Base-by-base conservation (phyloP, 1,140 invertebrate genomes). In the Polypedilum vanderplanki region DNA sequence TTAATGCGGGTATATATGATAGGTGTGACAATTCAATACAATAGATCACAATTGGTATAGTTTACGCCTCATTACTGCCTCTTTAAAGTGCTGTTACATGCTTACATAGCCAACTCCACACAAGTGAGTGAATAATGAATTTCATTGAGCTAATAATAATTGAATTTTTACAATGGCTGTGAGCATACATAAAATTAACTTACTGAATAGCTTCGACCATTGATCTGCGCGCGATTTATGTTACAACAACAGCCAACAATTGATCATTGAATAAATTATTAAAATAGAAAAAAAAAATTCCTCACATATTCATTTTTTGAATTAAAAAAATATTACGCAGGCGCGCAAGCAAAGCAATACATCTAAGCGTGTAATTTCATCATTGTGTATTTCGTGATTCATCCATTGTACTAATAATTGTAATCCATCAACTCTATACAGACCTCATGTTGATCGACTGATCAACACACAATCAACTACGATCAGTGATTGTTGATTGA, bases 321-420 rank as follows among this genome's bases (percentile, higher is more conserved):
- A n/a, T 57, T 15, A 57, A 57, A 57, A 57, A 57, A 57, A 15
- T 57, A 57, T 12, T 12, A 57, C 46, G n/a, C 46, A 57, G 12
- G n/a, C 46, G 46, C 46, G n/a, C 46, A 57, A 57, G n/a, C 10
- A 57, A 57, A 15, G 46, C 46, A 57, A 57, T 57, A 57, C 10
- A 57, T 57, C 46, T 12, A 57, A 57, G 10, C 46, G 46, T 57
- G 46, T 57, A 57, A 57, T 57, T 57, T 57, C 46, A 57, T 57
- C 46, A 57, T 57, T 57, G 12, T 57, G n/a, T 57, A 57, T 57
- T 57, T 57, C 46, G 46, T 57, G 46, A 57, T 57, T 57, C 46
- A 57, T 57, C 46, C n/a, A 57, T 57, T 57, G 46, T 57, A 57
- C n/a, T 57, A 57, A 57, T 57, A 57, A 57, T 57, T 57, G 46